Evolutionary conservation across 2,797 vertebrate species (phyloP), one percentile per base, ranked within the genome.

Genomic region (Hafferia zeledoni): DNA sequence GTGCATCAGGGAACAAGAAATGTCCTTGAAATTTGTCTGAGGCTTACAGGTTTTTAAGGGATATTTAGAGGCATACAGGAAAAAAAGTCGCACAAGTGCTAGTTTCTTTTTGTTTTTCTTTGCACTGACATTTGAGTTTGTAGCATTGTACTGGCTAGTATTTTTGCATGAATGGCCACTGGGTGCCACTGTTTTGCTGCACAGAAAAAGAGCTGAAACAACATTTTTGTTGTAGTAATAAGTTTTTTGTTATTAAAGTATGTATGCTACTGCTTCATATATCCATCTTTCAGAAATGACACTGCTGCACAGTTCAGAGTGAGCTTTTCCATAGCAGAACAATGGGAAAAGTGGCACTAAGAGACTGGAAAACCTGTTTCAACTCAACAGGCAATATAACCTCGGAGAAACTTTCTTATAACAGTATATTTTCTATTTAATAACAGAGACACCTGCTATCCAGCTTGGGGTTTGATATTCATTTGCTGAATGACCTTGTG

Each of bases 141-240:
- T 44, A 60, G 23, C 55, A 79, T 37, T 43, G 35, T 50, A 72
- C 64, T 67, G 76, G 85, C 30, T 61, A 90, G 76, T 47, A 72
- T 81, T 94, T 96, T 96, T 88, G 72, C 83, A 50, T 31, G 44
- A 93, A 83, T 41, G 89, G 83, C 96, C 97, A 97, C 97, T 97
- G 89, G 97, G 96, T 97, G 97, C 83, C 96, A 95, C 96, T 97
- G 83, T 97, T 96, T 89, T 95, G 96, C 96, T 97, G 74, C 90
- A 79, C 0, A 96, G 95, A 83, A 96, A 96, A 97, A 95, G 44
- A 95, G 94, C 96, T 96, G 96, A 97, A 97, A 74, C 89, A 93
- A 94, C 94, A 83, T 57, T 96, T 96, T 65, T 61, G n/a, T 78
- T 67, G 41, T 9, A 93, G 90, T 50, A 92, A 61, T 86, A 91